Evolutionary conservation across 2,113 vertebrate genomes (phyloP).

Genomic region (Seriola dumerili): DNA sequence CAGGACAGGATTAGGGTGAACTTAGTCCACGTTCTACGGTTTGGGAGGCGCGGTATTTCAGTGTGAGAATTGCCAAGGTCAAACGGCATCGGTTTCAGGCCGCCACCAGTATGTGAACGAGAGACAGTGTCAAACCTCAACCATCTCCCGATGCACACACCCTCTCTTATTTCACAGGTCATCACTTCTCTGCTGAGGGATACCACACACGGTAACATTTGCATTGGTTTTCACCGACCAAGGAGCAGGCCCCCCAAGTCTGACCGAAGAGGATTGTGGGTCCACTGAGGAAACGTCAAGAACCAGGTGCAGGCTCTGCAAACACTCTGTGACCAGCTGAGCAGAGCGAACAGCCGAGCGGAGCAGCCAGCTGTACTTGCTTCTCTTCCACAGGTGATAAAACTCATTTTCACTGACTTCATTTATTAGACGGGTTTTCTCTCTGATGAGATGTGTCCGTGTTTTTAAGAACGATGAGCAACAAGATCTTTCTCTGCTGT

Average conservation of each 20-base stretch:
- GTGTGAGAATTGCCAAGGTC: constrained; percentile 60
- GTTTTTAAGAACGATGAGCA: too few species aligned
- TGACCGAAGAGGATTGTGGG: not conserved
- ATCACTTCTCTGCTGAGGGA: constrained; percentile 43
- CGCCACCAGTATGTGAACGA: constrained; percentile 52
- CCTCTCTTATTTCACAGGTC: constrained; percentile 68
- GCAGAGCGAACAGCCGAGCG: too few species aligned
- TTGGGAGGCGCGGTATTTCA: constrained; percentile 45
- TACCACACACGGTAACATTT: constrained; percentile 2
- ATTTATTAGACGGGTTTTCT: too few species aligned
- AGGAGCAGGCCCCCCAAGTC: not conserved
- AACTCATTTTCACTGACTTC: too few species aligned
- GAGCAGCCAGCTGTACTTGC: too few species aligned
- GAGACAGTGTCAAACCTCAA: constrained; percentile 72
- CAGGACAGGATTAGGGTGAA: constrained; percentile 11
- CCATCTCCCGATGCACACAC: constrained; percentile 52
- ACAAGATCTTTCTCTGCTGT: too few species aligned
- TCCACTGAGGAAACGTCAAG: too few species aligned
- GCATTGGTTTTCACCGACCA: not conserved
- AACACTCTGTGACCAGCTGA: too few species aligned
- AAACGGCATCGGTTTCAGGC: constrained; percentile 46
- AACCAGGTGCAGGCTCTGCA: too few species aligned
- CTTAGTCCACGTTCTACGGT: constrained; percentile 21
- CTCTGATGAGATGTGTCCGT: too few species aligned
- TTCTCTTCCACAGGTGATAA: too few species aligned